phyloP scores from a whole-genome alignment of 2,113 vertebrate species.

The Poeciliopsis retropinna region DNA sequence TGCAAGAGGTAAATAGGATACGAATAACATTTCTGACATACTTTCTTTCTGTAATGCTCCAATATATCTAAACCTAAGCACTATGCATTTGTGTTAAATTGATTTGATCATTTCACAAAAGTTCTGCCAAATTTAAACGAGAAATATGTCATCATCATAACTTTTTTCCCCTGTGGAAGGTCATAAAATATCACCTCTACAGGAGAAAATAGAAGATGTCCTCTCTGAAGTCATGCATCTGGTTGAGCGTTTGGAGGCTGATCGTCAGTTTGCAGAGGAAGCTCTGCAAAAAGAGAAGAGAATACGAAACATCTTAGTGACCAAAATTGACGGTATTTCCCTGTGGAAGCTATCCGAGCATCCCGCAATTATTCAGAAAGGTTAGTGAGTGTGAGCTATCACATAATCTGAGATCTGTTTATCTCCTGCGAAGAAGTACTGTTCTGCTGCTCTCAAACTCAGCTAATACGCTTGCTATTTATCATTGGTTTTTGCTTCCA shows the following conservation, averaged over 20 bases:
- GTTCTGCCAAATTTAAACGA: background rate
- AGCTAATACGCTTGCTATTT: conserved; percentile 1
- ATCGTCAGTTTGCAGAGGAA: conserved; percentile 82
- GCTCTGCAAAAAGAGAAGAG: conserved; percentile 79
- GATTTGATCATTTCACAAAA: background rate
- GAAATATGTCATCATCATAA: conserved; percentile 1
- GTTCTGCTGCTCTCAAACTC: background rate
- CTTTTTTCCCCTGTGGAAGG: conserved; percentile 53
- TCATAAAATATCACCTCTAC: conserved; percentile 63
- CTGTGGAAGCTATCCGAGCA: conserved; percentile 84
- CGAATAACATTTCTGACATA: background rate
- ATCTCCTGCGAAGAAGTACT: background rate
- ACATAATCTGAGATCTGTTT: background rate
- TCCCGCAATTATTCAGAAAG: conserved; percentile 79
- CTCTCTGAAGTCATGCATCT: conserved; percentile 82
- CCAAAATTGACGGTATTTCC: conserved; percentile 78
- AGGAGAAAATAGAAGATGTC: conserved; percentile 80
- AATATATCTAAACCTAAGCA: background rate
- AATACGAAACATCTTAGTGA: conserved; percentile 68
- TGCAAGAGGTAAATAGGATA: conserved; percentile 56
- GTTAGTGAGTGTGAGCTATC: conserved; percentile 56
- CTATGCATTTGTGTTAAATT: background rate
- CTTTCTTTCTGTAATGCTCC: background rate
- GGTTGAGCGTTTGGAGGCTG: conserved; percentile 85
- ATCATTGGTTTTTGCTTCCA: conserved; percentile 9